phyloP scores from a whole-genome alignment of 2,113 vertebrate genomes.

The Lathamus discolor region DNA sequence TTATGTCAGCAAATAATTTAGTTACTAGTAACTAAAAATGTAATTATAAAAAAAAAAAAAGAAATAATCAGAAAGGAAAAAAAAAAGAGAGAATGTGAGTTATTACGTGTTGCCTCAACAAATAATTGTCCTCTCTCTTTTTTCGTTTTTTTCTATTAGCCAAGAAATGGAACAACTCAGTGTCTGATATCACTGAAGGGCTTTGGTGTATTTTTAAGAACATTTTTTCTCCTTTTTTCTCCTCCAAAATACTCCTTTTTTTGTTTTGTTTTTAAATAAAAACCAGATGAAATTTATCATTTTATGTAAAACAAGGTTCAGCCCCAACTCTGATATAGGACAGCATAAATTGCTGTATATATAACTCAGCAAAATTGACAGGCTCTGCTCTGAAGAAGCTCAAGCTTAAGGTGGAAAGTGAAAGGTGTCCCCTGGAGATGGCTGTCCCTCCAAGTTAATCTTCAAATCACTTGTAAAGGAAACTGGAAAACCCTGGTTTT shows the following conservation, averaged over 20 bases:
- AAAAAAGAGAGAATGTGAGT: background rate
- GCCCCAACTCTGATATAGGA: background rate
- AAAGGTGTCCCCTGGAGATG: slow-evolving; percentile 27
- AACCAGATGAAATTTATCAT: background rate
- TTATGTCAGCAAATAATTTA: slow-evolving; percentile 2
- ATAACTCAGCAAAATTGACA: slow-evolving; percentile 6
- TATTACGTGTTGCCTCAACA: background rate
- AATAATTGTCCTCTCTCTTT: background rate
- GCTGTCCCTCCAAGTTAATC: slow-evolving; percentile 11
- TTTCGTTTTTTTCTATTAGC: background rate
- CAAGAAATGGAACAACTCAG: background rate
- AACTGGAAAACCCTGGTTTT: background rate
- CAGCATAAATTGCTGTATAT: background rate
- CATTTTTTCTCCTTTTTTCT: background rate
- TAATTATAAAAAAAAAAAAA: background rate
- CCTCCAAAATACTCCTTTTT: background rate
- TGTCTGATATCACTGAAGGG: background rate
- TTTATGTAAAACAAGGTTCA: background rate
- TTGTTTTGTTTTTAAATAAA: background rate
- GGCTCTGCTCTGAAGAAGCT: background rate
- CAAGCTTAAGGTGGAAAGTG: background rate
- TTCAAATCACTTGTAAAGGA: background rate
- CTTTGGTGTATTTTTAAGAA: background rate
- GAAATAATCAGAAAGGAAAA: background rate
- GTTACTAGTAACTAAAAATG: background rate